Conservation (phyloP, 2,113 vertebrate species). For the Acrocephalus arundinaceus region DNA sequence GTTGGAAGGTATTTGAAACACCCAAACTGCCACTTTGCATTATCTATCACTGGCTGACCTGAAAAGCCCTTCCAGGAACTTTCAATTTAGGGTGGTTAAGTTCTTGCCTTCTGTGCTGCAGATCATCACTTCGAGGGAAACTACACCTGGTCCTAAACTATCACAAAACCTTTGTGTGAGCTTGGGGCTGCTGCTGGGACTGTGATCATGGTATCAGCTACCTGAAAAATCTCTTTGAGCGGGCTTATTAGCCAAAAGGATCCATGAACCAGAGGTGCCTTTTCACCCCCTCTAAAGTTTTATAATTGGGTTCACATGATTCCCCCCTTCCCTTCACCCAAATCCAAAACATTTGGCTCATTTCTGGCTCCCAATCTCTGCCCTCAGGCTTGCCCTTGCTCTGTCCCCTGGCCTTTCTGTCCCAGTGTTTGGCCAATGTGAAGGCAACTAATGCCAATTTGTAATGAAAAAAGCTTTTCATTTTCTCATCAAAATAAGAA, state of each 20-base stretch:
- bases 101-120: neutral
- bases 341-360: neutral
- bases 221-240: neutral
- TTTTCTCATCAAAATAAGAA: slow-evolving; percentile 3
- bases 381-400: neutral
- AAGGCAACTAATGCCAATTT: neutral
- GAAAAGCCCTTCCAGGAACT: neutral
- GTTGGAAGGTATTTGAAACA: neutral
- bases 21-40: neutral
- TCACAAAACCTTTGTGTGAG: neutral
- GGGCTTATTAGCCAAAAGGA: neutral
- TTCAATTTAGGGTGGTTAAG: neutral
- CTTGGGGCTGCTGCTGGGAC: neutral
- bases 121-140: accelerated
- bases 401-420: neutral
- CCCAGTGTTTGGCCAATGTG: neutral
- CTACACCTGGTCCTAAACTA: neutral
- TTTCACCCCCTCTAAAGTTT: neutral
- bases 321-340: accelerated
- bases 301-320: neutral
- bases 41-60: neutral
- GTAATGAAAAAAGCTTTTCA: slow-evolving; percentile 21
- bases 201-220: neutral
- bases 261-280: neutral
- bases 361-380: neutral